Conservation (phyloP, 2,888 invertebrate genomes). For the Hydriomena furcata region DNA sequence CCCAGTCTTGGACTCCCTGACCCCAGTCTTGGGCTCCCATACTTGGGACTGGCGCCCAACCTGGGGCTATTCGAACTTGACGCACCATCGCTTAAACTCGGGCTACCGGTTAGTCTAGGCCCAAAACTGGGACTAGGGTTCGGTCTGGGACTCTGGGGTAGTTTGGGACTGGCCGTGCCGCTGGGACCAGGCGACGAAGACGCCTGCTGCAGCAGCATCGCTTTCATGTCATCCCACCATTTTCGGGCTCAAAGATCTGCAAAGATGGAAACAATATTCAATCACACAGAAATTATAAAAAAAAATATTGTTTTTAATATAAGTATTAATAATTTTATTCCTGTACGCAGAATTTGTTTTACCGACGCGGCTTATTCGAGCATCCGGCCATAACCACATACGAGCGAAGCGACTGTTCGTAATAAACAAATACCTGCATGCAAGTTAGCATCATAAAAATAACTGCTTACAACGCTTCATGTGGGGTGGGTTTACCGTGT, state of each 20-base stretch:
- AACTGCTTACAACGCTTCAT: slow-evolving; percentile 13
- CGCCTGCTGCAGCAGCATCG: slow-evolving; percentile 81
- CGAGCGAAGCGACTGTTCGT: not conserved
- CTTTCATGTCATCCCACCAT: slow-evolving; percentile 76
- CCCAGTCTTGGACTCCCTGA: slow-evolving; percentile 61
- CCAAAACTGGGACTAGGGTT: slow-evolving; percentile 56
- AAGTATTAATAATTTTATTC: too few relatives aligned
- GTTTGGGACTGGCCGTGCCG: slow-evolving; percentile 76
- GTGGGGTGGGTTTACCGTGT: slow-evolving; percentile 13
- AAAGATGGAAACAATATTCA: slow-evolving; percentile 39
- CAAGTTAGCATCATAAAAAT: slow-evolving; percentile 21
- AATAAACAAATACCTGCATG: slow-evolving; percentile 20
- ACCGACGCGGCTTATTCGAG: not conserved
- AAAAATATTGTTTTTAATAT: not conserved
- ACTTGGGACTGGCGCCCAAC: slow-evolving; percentile 58
- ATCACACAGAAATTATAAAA: not conserved
- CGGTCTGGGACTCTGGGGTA: slow-evolving; percentile 61
- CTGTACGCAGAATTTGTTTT: not conserved
- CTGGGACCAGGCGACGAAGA: slow-evolving; percentile 78
- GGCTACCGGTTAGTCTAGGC: slow-evolving; percentile 57
- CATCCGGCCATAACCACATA: slow-evolving; percentile 1
- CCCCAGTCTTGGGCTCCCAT: slow-evolving; percentile 59
- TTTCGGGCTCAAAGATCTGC: slow-evolving; percentile 53
- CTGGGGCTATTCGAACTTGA: slow-evolving; percentile 59
- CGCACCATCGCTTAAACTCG: slow-evolving; percentile 61